Base-by-base conservation (phyloP, 2,113 vertebrate species). In the Pungitius pungitius region DNA sequence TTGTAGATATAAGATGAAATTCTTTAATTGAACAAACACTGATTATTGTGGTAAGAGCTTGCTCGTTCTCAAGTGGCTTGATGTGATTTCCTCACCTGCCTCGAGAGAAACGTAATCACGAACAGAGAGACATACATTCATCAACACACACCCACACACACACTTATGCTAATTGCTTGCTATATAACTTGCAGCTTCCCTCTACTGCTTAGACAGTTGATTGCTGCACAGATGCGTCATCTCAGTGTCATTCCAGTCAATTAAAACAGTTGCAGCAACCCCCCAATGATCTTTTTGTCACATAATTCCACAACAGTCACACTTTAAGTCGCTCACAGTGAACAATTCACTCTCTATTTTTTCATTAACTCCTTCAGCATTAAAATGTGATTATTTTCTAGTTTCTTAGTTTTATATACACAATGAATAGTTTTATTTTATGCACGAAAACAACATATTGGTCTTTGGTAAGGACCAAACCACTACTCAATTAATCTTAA, bases 221-320 rank as follows among this genome's bases (percentile, higher is more conserved):
- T 82, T 85, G 77, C 76, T 79, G 30, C 7, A 81, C 73, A 30
- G 63, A 45, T 87, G 70, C 63, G 42, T 85, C 75, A 82, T 3
- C 27, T 47, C 35, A 9, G 64, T 61, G 14, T 83, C 75, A 75
- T 60, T 75, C 55, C 42, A 75, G 56, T 72, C 51, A 66, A 59
- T 42, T 14, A 40, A 22, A 3, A 5, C n/a, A 10, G 8, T 27
- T 8, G 1, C 10, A 35, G 49, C 62, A 75, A 54, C 39, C 42
- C 33, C 24, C 69, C 39, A 11, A 15, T 24, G 39, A 7, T 42
- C 40, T 63, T 82, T 66, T 59, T 1, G 61, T 39, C 27, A 37
- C 22, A 15, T 18, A 40, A 35, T 70, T 70, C 40, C 47, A 45
- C 49, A 35, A 39, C 51, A 56, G 45, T 47, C 59, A 54, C 14